Conservation (phyloP, 2,797 vertebrate species). For the Hypotaenidia okinawae region DNA sequence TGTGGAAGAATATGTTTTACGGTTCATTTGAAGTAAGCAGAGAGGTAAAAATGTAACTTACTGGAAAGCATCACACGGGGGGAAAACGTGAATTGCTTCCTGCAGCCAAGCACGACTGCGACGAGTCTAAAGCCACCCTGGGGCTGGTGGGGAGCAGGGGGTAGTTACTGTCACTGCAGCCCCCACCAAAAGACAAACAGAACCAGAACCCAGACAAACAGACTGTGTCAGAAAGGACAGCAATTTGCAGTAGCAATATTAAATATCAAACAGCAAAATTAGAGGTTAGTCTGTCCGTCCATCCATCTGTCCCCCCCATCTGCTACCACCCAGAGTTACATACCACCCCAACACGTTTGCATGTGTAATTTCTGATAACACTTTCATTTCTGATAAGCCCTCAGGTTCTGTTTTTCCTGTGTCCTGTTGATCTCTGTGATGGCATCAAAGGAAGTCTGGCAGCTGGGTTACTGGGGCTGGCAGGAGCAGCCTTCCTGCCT, state of each 20-base stretch:
- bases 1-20: neutral
- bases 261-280: neutral
- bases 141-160: neutral
- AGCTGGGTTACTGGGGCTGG: neutral
- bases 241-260: neutral
- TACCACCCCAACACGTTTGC: neutral
- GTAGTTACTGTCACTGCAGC: neutral
- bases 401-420: neutral
- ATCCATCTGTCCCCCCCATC: neutral
- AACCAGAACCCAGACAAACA: neutral
- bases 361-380: neutral
- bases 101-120: neutral
- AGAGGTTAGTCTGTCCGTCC: neutral
- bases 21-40: slow-evolving; percentile 47
- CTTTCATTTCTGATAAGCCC: neutral
- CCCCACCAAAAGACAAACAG: neutral
- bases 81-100: neutral
- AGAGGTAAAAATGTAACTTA: slow-evolving; percentile 51
- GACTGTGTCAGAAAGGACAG: neutral
- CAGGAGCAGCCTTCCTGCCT: neutral
- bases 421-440: neutral
- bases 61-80: neutral
- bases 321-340: neutral
- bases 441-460: accelerated
- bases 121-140: neutral